These are phyloP conservation scores for Trichogramma pretiosum DNA, from an alignment of 1,140 invertebrate genomes.

Conservation along the genomic window DNA sequence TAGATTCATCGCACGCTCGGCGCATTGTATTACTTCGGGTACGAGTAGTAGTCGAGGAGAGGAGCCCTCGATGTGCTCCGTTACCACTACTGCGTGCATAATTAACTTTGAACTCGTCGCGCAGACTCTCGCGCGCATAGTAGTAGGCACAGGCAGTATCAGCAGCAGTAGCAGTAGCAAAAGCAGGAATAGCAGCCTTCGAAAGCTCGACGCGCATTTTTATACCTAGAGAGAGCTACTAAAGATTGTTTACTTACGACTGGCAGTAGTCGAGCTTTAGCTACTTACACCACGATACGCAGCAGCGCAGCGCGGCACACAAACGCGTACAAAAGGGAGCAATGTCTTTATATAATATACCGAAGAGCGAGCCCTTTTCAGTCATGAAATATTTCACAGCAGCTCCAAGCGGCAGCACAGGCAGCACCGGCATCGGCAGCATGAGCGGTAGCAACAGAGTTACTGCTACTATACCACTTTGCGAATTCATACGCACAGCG, in stretches of 20 bases:
- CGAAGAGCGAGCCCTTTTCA: slow-evolving; percentile 6
- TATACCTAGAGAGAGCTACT: no score
- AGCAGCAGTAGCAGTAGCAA: no score
- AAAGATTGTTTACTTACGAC: slow-evolving; percentile 8
- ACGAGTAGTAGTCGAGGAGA: no score
- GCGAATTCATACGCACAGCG: slow-evolving; percentile 13
- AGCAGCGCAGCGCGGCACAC: no score
- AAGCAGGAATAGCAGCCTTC: no score
- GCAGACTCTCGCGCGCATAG: no score
- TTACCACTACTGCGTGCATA: slow-evolving; percentile 6
- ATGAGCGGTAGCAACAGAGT: no score
- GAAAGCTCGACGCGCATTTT: no score
- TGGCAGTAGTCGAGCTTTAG: not conserved
- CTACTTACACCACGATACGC: not conserved
- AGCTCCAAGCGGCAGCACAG: no score
- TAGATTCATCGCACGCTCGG: slow-evolving; percentile 5
- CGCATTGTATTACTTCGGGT: slow-evolving; percentile 16
- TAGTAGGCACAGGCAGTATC: no score
- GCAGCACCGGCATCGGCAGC: no score
- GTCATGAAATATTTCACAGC: slow-evolving; percentile 18
- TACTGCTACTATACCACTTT: no score
- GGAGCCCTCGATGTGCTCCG: slow-evolving; percentile 3
- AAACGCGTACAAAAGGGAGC: not conserved
- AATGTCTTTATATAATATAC: slow-evolving; percentile 8
- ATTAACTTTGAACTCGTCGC: slow-evolving; percentile 19